Base-by-base conservation (phyloP, 2,888 invertebrate species). In the Caenorhabditis zanzibari region DNA sequence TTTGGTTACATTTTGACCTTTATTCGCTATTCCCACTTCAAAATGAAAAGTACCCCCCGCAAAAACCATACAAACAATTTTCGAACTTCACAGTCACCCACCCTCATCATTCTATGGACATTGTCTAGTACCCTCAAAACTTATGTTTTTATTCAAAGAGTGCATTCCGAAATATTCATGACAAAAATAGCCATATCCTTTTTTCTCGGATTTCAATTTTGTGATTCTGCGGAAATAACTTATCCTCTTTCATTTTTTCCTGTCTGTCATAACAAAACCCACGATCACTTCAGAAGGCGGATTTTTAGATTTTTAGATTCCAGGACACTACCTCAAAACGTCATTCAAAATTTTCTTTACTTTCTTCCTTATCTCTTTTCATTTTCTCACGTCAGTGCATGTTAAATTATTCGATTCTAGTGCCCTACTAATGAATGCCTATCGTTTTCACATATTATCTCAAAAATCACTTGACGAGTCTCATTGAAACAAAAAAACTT, bases 391-490 rank as follows among this genome's bases (percentile, higher is more conserved):
- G 44, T 63, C 61, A 41, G 24, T 24, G 22, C 49, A 12, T 47
- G 14, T 47, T 32, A 22, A 47, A 32, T 59, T 49, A 24, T 61
- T 24, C 41, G 58, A 58, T 35, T 35, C 35, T 5, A 10, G 49
- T 49, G 49, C 44, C 41, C 41, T 26, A 10, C 44, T 41, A 35
- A 75, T 75, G 44, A 58, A 66, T 72, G 72, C 59, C 52, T 64
- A 64, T 58, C 66, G 58, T 68, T 68, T 68, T 52, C 59, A 24
- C 49, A 16, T 16, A 32, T 63, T n/a, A 52, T 58, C 66, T 75
- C 75, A 58, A 75, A 75, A 75, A 66, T 75, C 75, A 75, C 68
- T 68, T 61, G 68, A 16, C 9, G 7, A 76, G 76, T 76, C 76
- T 58, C 35, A 54, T 14, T 59, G 56, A 61, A 72, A 72, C 41